A percentile compares a stretch with the other conserved stretches of the same genome.
These are phyloP conservation scores for Delia radicum DNA, from an alignment of 1,140 invertebrate species.

Conservation along the genomic window DNA sequence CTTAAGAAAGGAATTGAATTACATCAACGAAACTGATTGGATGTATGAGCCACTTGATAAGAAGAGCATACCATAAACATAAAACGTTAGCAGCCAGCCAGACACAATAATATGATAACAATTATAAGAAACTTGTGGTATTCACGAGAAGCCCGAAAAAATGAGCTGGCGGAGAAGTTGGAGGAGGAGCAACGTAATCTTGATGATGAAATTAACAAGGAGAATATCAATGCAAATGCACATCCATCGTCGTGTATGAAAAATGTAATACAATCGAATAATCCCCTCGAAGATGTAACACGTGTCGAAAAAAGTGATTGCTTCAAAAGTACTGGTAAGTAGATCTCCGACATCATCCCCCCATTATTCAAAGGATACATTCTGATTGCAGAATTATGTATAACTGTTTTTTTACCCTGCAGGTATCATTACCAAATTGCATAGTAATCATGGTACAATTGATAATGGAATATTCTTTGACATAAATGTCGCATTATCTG, in stretches of 20 bases:
- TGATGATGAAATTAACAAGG: constrained; percentile 44
- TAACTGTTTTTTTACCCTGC: not conserved
- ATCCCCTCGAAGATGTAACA: not conserved
- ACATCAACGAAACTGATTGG: constrained; percentile 69
- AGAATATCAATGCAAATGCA: constrained; percentile 30
- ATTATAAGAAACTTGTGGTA: constrained; percentile 29
- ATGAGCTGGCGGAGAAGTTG: constrained; percentile 38
- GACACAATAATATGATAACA: constrained; percentile 21
- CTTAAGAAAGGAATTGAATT: constrained; percentile 67
- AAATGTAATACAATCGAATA: constrained; percentile 1
- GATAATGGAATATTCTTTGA: constrained; percentile 35
- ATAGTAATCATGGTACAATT: constrained; percentile 31
- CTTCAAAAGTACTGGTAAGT: constrained; percentile 28
- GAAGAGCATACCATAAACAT: constrained; percentile 29
- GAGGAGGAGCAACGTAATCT: constrained; percentile 53
- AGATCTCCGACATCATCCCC: too few species aligned
- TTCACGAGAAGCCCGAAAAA: constrained; percentile 19
- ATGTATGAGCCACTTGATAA: constrained; percentile 62
- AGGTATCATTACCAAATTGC: constrained; percentile 38
- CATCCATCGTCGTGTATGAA: constrained; percentile 8
- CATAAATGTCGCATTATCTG: not conserved
- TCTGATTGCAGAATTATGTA: not conserved
- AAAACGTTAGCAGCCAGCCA: not conserved
- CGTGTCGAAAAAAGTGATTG: constrained; percentile 10
- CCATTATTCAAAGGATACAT: not conserved